phyloP scores from a whole-genome alignment of 2,113 vertebrate genomes.

The Rhynchopsitta pachyrhyncha region DNA sequence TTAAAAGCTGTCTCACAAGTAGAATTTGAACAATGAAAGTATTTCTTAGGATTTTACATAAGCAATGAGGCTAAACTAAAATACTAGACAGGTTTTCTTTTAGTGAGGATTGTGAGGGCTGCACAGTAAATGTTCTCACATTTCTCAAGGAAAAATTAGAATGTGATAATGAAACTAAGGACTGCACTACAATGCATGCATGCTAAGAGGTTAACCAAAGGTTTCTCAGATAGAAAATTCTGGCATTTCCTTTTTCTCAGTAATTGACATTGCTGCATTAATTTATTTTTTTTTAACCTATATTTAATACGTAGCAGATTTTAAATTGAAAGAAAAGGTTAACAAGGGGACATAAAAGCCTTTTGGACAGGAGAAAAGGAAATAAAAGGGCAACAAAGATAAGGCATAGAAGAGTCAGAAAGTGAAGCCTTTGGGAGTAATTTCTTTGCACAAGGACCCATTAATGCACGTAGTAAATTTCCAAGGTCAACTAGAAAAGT shows the following conservation, averaged over 20 bases:
- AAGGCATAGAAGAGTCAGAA: not conserved
- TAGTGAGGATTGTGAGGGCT: not conserved
- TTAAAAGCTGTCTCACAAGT: not conserved
- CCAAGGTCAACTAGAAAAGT: slow-evolving; percentile 38
- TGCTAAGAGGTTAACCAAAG: not conserved
- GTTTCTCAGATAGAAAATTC: not conserved
- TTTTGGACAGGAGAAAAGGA: not conserved
- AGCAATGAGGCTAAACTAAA: not conserved
- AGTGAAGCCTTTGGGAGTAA: not conserved
- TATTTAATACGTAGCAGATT: not conserved
- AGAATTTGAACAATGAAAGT: not conserved
- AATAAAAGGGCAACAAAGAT: not conserved
- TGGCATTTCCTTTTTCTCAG: not conserved
- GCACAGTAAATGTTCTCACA: not conserved
- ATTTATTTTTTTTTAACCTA: not conserved
- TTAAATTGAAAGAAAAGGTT: not conserved
- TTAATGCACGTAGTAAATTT: slow-evolving; percentile 29
- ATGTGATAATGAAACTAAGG: not conserved
- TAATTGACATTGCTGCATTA: not conserved
- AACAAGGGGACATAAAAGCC: not conserved
- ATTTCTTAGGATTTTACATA: not conserved
- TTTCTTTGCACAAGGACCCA: not conserved
- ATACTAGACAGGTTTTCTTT: not conserved
- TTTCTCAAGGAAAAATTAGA: not conserved
- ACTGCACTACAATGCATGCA: not conserved